Evolutionary conservation across 2,888 invertebrate species (phyloP).

Genomic region (Plebejus anna): DNA sequence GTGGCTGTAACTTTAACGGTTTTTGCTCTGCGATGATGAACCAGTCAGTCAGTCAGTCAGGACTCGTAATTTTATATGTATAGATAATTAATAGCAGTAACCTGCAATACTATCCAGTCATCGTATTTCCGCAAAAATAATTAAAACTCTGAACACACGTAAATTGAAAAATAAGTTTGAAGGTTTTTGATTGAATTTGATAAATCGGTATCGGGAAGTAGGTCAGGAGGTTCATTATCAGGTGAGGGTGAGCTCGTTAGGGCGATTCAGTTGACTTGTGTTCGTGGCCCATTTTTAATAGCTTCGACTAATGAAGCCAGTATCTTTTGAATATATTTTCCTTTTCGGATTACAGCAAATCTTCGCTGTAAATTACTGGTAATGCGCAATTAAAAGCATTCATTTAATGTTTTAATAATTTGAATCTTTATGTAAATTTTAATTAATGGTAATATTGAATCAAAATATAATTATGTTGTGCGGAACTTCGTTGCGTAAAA

Average conservation of each 20-base stretch:
- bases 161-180: constrained; percentile 8
- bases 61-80: too few relatives aligned
- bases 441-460: too few relatives aligned
- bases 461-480: too few relatives aligned
- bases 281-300: constrained; percentile 10
- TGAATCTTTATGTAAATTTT: too few relatives aligned
- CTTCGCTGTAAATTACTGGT: background rate
- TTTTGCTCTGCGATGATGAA: too few relatives aligned
- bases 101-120: background rate
- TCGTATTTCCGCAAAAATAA: background rate
- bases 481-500: too few relatives aligned
- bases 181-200: constrained; percentile 12
- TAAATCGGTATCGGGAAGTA: constrained; percentile 13
- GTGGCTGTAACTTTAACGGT: too few relatives aligned
- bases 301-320: constrained; percentile 12
- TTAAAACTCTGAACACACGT: background rate
- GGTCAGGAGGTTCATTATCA: constrained; percentile 14
- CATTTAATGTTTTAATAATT: background rate
- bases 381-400: background rate
- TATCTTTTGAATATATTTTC: constrained; percentile 15
- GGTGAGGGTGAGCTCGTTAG: constrained; percentile 19
- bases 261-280: constrained; percentile 6
- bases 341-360: background rate
- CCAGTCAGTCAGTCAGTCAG: too few relatives aligned
- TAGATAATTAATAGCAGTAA: background rate